Base-by-base conservation (phyloP, 1,140 invertebrate species). In the Psilanteris sp. region DNA sequence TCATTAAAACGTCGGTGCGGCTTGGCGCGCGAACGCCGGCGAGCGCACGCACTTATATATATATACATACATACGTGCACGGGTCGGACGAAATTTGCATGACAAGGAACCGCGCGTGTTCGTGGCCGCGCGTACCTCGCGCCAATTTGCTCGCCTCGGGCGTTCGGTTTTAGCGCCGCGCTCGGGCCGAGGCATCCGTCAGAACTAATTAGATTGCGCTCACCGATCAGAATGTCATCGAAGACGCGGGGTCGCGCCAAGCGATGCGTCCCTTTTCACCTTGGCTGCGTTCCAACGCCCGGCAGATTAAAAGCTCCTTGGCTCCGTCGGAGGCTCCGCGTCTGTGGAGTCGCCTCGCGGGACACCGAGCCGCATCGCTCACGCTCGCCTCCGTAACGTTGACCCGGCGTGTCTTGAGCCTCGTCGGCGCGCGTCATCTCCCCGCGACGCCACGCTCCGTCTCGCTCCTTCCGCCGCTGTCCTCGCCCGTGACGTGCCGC, bases 251-350 rank as follows among this genome's bases (percentile, higher is more conserved):
- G 64, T 68, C 54, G 62, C 31, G 32, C 37, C 11, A 8, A 31
- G 27, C 11, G n/a, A 7, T 6, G 31, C 36, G 46, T 73, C 64
- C 59, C 55, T 68, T 64, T 66, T 77, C 44, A 59, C 59, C 75
- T 81, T 87, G 83, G 85, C 82, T 37, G 46, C 43, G 48, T 64
- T 85, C 85, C 85, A 86, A 81, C 79, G 57, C 77, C 81, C 77
- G 48, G 57, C 57, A 79, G 81, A 87, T 86, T 85, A 82, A 84
- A 87, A 86, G 80, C 84, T 85, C 81, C 81, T 81, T 81, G 78
- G 75, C 80, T 79, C 77, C 76, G 68, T 54, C 41, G 52, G 67
- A 67, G 72, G 64, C 78, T 57, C 10, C 20, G 46, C n/a, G n/a
- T n/a, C n/a, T n/a, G n/a, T n/a, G n/a, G n/a, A 41, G 54, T 70